Evolutionary conservation across 2,797 vertebrate genomes (phyloP).

Genomic region (Nannoperca obscura): DNA sequence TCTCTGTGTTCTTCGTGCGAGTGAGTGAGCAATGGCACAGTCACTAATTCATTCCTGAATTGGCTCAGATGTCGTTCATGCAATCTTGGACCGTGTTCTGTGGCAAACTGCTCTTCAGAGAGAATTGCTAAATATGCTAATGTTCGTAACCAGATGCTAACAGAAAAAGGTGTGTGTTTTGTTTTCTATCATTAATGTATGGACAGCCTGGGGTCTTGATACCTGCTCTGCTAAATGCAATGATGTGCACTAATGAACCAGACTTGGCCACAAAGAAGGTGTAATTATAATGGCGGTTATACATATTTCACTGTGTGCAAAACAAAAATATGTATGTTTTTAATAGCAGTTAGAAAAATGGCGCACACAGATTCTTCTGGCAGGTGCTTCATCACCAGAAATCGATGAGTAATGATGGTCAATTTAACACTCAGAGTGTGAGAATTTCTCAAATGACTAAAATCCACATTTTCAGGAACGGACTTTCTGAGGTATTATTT

Average conservation of each 20-base stretch:
- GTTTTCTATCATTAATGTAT: slow-evolving; percentile 6
- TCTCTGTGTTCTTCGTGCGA: slow-evolving; percentile 17
- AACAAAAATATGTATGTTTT: background rate
- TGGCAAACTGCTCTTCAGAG: slow-evolving; percentile 40
- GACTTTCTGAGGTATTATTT: too few relatives aligned
- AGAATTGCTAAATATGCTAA: slow-evolving; percentile 33
- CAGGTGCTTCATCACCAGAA: too few relatives aligned
- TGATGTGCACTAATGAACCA: slow-evolving; percentile 36
- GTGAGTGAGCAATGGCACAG: slow-evolving; percentile 36
- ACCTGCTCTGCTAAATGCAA: slow-evolving; percentile 38
- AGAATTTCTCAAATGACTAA: too few relatives aligned
- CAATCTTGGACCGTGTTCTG: slow-evolving; percentile 27
- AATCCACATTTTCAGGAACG: too few relatives aligned
- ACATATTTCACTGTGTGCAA: background rate
- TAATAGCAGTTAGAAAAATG: background rate
- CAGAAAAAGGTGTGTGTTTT: slow-evolving; percentile 17
- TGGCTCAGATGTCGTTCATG: slow-evolving; percentile 35
- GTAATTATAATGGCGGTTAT: background rate
- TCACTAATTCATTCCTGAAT: slow-evolving; percentile 41
- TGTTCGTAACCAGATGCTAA: slow-evolving; percentile 16
- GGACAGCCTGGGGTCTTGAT: slow-evolving; percentile 18
- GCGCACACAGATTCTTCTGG: too few relatives aligned
- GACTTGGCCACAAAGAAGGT: slow-evolving; percentile 13
- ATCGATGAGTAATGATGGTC: too few relatives aligned
- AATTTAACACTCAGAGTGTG: too few relatives aligned